Conservation (phyloP, 2,113 vertebrate genomes). For the Menidia beryllina region DNA sequence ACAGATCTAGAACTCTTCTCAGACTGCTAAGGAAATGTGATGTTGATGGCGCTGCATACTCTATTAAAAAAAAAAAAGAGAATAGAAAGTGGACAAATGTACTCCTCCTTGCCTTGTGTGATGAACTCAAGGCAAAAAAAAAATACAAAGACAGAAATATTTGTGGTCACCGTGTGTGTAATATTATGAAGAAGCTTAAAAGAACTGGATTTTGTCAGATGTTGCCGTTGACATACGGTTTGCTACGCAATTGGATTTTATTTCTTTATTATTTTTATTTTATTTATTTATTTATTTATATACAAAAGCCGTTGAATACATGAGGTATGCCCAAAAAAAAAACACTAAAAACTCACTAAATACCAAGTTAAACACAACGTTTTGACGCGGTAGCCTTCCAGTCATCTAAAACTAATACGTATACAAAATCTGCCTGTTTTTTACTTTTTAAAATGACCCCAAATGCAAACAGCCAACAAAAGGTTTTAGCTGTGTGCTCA, state of each 20-base stretch:
- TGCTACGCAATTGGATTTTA: too few species aligned
- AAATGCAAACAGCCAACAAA: neutral
- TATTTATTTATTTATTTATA: neutral
- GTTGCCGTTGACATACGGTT: too few species aligned
- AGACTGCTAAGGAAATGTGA: neutral
- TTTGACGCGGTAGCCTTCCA: neutral
- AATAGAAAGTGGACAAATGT: neutral
- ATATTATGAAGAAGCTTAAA: too few species aligned
- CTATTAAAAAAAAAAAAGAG: neutral
- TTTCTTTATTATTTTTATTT: too few species aligned
- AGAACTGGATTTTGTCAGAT: too few species aligned
- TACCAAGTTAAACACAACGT: neutral
- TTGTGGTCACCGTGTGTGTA: too few species aligned
- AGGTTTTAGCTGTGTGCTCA: neutral
- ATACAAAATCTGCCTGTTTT: neutral
- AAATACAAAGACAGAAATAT: too few species aligned
- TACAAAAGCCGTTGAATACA: slow-evolving; percentile 1
- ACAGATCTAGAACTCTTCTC: slow-evolving; percentile 8
- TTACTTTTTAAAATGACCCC: neutral
- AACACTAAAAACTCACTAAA: too few species aligned
- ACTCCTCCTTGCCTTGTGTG: slow-evolving; percentile 2
- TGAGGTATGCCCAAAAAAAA: neutral
- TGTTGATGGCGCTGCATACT: neutral
- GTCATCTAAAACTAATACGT: neutral
- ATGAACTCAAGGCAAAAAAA: neutral